A percentile compares a stretch with the other conserved stretches of the same genome.
Conservation (phyloP, 2,113 vertebrate genomes). For the Coturnix japonica region DNA sequence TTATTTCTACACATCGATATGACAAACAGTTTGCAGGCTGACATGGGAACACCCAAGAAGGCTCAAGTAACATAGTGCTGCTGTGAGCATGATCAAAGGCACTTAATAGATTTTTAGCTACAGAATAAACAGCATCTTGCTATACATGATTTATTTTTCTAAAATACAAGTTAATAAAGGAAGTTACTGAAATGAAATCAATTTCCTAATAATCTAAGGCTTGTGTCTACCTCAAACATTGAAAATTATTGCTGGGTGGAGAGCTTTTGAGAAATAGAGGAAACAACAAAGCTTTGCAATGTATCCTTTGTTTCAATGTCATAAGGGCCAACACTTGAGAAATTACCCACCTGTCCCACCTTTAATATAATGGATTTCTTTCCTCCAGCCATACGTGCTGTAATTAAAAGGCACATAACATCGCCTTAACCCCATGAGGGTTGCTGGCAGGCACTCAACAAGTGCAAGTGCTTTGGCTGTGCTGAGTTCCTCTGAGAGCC, state of each 20-base stretch:
- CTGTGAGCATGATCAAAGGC: not conserved
- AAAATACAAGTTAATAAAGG: not conserved
- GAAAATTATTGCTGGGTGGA: not conserved
- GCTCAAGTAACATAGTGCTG: not conserved
- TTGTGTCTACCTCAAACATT: not conserved
- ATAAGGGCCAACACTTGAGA: not conserved
- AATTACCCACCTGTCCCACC: not conserved
- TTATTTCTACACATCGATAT: not conserved
- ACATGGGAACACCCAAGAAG: not conserved
- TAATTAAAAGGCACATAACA: not conserved
- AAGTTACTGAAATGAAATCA: not conserved
- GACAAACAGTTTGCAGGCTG: not conserved
- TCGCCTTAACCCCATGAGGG: not conserved
- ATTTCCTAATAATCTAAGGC: not conserved
- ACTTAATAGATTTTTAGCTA: not conserved
- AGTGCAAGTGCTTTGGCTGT: not conserved
- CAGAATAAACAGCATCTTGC: not conserved
- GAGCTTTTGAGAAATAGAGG: not conserved
- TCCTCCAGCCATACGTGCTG: fast-evolving
- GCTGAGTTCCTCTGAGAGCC: fast-evolving
- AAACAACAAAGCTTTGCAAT: not conserved
- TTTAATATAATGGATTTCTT: no score
- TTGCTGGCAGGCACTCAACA: not conserved
- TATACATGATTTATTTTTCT: not conserved
- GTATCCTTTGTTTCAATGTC: not conserved